Evolutionary conservation across 2,888 invertebrate species (phyloP).

Genomic region (Hydraecia micacea): DNA sequence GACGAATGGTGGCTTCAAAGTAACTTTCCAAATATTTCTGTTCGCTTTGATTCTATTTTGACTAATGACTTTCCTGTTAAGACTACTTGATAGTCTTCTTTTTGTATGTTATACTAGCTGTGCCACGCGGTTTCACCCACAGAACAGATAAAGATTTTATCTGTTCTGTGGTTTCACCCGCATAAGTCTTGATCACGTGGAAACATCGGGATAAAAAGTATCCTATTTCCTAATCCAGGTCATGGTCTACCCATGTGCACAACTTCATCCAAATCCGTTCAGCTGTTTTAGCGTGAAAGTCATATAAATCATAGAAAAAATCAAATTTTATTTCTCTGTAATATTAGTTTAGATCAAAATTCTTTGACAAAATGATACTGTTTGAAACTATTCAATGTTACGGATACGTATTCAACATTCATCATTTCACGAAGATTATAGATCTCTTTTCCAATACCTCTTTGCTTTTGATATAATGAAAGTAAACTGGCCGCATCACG

Average conservation of each 20-base stretch:
- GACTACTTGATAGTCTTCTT: conserved; percentile 16
- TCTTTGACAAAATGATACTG: neutral
- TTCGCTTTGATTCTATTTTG: conserved; percentile 66
- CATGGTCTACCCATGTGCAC: too few relatives aligned
- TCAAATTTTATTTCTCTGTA: neutral
- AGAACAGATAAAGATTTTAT: too few relatives aligned
- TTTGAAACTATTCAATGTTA: neutral
- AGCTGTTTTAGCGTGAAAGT: neutral
- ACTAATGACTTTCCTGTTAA: conserved; percentile 66
- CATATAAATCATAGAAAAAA: neutral
- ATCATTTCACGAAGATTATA: neutral
- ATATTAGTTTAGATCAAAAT: neutral
- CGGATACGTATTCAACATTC: too few relatives aligned
- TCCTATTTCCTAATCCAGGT: too few relatives aligned
- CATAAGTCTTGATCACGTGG: neutral
- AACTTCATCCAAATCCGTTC: too few relatives aligned
- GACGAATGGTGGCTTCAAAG: conserved; percentile 59
- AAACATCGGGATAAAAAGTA: neutral
- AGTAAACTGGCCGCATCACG: conserved; percentile 1
- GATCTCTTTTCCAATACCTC: neutral
- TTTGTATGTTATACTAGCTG: conserved; percentile 4
- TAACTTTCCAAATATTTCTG: conserved; percentile 53
- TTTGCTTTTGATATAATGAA: conserved; percentile 1
- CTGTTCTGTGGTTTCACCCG: neutral
- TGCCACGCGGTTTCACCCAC: neutral